Evolutionary conservation across 2,888 invertebrate genomes (phyloP).

Genomic region (Podabrus alpinus): DNA sequence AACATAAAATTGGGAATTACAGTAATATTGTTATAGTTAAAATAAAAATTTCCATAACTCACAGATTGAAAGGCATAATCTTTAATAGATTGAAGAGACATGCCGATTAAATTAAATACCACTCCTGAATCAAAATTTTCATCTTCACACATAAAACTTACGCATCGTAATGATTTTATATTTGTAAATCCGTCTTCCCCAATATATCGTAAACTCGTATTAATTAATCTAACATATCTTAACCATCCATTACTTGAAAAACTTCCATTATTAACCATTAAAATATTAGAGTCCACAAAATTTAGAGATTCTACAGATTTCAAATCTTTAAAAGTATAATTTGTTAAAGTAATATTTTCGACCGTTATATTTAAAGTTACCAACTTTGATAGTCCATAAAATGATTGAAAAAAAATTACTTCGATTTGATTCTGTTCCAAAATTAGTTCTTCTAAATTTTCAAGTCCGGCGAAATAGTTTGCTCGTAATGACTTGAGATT

Average conservation of each 20-base stretch:
- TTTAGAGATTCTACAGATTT: background rate
- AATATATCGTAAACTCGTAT: background rate
- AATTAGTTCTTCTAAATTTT: background rate
- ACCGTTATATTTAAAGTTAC: background rate
- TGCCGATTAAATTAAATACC: background rate
- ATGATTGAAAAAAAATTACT: background rate
- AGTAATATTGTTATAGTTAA: background rate
- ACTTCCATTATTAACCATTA: background rate
- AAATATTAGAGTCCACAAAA: background rate
- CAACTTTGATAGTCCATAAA: background rate
- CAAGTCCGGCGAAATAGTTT: background rate
- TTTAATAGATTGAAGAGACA: background rate
- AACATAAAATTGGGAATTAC: background rate
- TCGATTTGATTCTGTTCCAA: background rate
- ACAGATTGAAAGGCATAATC: background rate
- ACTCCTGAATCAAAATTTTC: no score
- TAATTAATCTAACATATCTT: background rate
- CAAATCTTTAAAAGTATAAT: background rate
- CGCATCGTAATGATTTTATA: background rate
- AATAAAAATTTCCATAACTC: background rate
- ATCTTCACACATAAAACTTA: background rate
- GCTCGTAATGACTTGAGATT: background rate
- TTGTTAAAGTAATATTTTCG: background rate
- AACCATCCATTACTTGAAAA: background rate
- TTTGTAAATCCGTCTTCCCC: background rate